phyloP scores from a whole-genome alignment of 2,888 invertebrate genomes.

The Sphaeridia pumilis region DNA sequence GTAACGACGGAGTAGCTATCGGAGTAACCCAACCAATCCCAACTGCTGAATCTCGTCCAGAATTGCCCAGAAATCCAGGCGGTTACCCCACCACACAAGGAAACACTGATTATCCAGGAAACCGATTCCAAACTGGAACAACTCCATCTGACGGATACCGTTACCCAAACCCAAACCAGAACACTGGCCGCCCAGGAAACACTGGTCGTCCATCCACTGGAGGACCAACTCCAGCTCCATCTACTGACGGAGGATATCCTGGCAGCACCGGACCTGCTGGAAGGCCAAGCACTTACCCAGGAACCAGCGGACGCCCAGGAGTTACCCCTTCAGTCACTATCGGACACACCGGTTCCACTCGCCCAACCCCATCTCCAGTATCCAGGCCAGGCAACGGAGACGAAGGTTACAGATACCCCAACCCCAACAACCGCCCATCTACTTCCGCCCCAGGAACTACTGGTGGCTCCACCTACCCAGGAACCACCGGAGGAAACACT shows the following conservation, averaged over 20 bases:
- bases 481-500: neutral
- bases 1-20: neutral
- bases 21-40: neutral
- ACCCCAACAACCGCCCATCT: slow-evolving; percentile 6
- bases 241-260: neutral
- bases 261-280: slow-evolving; percentile 3
- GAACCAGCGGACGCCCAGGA: slow-evolving; percentile 4
- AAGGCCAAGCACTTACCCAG: slow-evolving; percentile 3
- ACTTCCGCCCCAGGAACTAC: neutral
- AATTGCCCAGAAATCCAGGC: neutral
- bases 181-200: neutral
- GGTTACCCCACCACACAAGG: neutral
- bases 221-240: neutral
- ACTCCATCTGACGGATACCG: slow-evolving; percentile 10
- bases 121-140: slow-evolving; percentile 7
- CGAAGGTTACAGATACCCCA: slow-evolving; percentile 12
- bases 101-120: slow-evolving; percentile 2
- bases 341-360: neutral
- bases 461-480: neutral
- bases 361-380: neutral
- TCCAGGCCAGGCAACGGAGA: neutral
- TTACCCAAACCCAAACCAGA: slow-evolving; percentile 10
- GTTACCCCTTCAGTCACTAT: neutral
- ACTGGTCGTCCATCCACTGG: slow-evolving; percentile 2
- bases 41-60: neutral